These are phyloP conservation scores for Psix sp. DNA, from an alignment of 1,140 invertebrate genomes.

Conservation along the genomic window DNA sequence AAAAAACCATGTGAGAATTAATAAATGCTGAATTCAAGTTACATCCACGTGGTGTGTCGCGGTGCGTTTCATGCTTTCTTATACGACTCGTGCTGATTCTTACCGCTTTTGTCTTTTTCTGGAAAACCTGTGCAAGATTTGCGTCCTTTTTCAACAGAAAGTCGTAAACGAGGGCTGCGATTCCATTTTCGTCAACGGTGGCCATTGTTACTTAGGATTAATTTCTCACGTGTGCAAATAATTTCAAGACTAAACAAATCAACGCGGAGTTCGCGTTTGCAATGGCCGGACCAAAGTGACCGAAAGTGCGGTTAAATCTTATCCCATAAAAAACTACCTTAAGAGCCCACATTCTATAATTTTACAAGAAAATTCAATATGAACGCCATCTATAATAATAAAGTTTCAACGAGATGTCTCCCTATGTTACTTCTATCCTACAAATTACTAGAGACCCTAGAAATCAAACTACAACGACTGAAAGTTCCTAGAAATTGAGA, in stretches of 20 bases:
- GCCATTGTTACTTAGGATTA: constrained; percentile 65
- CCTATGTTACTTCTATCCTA: too few relatives aligned
- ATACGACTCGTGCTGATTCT: constrained; percentile 59
- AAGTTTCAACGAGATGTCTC: too few relatives aligned
- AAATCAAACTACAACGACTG: too few relatives aligned
- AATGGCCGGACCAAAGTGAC: constrained; percentile 17
- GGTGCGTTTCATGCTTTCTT: constrained; percentile 1
- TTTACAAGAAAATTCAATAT: background rate
- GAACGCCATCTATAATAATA: too few relatives aligned
- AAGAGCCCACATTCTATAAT: background rate
- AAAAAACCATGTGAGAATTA: too few relatives aligned
- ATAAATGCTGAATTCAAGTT: background rate
- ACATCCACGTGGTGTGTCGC: constrained; percentile 21
- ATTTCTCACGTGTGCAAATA: constrained; percentile 1
- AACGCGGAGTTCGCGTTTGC: background rate
- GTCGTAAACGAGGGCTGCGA: constrained; percentile 77
- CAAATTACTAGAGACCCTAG: too few relatives aligned
- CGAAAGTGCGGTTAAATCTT: background rate
- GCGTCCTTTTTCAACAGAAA: constrained; percentile 79
- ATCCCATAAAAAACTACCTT: background rate
- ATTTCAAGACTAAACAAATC: constrained; percentile 17
- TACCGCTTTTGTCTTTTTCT: constrained; percentile 81
- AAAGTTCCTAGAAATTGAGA: background rate
- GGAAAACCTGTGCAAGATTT: constrained; percentile 78
- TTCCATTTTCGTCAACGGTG: constrained; percentile 58